Evolutionary conservation across 1,140 invertebrate species (phyloP).

Genomic region (Papilio helenus): DNA sequence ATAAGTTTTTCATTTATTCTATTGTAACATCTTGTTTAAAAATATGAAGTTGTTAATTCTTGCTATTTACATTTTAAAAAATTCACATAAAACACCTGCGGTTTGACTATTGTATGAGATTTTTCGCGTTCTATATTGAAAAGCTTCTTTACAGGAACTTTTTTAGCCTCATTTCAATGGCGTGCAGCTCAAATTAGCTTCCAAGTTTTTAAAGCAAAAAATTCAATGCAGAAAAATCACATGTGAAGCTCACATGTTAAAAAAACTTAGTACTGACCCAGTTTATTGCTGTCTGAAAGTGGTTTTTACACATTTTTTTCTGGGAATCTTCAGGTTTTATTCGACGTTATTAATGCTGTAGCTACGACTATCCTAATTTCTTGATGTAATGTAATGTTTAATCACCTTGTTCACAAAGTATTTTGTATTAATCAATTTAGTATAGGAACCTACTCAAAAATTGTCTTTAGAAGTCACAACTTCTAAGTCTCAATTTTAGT

Average conservation of each 20-base stretch:
- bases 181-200: constrained; percentile 19
- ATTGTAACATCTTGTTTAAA: too few species aligned
- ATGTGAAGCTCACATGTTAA: not conserved
- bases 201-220: constrained; percentile 4
- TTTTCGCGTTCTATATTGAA: constrained; percentile 2
- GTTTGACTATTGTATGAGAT: not conserved
- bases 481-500: too few species aligned
- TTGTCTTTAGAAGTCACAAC: too few species aligned
- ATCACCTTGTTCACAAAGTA: too few species aligned
- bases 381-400: too few species aligned
- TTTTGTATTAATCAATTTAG: too few species aligned
- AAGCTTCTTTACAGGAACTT: constrained; percentile 8
- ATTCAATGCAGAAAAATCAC: not conserved
- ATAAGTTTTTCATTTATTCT: too few species aligned
- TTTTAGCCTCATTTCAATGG: constrained; percentile 12
- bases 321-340: not conserved
- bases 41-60: too few species aligned
- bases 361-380: too few species aligned
- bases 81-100: not conserved
- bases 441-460: too few species aligned
- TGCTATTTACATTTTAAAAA: not conserved
- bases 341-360: too few species aligned
- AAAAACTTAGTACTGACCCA: constrained; percentile 1
- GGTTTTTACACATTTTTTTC: not conserved
- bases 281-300: not conserved